Conservation (phyloP, 2,888 invertebrate genomes). For the Tiliacea aurago region DNA sequence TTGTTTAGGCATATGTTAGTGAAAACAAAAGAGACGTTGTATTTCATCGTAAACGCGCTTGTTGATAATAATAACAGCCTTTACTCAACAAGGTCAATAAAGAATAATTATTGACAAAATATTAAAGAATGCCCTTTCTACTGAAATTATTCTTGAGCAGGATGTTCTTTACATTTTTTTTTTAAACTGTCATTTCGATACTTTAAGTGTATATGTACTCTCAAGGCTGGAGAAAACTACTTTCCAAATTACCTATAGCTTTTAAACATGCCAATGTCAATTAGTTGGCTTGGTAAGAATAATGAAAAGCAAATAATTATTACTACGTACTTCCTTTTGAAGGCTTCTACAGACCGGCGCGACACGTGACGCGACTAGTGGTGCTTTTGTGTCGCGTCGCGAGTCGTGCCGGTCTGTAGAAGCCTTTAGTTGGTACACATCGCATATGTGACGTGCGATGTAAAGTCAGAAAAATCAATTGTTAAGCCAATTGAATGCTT, state of each 20-base stretch:
- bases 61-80: background rate
- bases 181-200: slow-evolving; percentile 9
- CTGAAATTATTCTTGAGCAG: slow-evolving; percentile 32
- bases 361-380: too few relatives aligned
- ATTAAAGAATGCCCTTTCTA: slow-evolving; percentile 39
- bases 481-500: background rate
- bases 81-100: background rate
- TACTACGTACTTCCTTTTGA: too few relatives aligned
- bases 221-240: slow-evolving; percentile 12
- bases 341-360: too few relatives aligned
- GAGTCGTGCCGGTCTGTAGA: too few relatives aligned
- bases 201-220: background rate
- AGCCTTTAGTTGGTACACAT: background rate
- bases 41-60: background rate
- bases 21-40: too few relatives aligned
- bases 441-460: background rate
- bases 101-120: slow-evolving; percentile 9
- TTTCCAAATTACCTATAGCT: background rate
- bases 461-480: background rate
- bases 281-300: background rate
- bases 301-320: background rate
- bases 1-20: too few relatives aligned
- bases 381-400: too few relatives aligned
- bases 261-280: background rate
- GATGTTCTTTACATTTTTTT: slow-evolving; percentile 47